Evolutionary conservation across 2,113 vertebrate genomes (phyloP), one percentile per base, ranked within the genome.

Genomic region (Alectura lathami): DNA sequence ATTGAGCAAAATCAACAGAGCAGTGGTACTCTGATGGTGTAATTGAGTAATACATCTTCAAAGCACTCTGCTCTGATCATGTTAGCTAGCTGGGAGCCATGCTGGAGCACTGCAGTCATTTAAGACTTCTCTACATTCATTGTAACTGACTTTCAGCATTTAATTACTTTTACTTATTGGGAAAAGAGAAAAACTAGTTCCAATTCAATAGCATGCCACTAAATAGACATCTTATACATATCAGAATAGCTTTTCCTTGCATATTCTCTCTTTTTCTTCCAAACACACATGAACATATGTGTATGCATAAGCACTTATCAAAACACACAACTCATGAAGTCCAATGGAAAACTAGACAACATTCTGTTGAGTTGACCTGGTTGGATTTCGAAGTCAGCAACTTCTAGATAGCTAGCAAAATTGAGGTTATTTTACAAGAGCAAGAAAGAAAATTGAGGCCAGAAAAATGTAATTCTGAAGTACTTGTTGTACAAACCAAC

Each of bases 131-230:
- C 67, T 83, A 57, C 90, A 53, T 78, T 92, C 5, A 66, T 57
- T 88, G 48, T 69, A 88, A 82, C 34, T 50, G 47, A 3, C 62
- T 78, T 86, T 76, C 36, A 74, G 73, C 51, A 40, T 13, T 74
- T 83, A 91, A 81, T 82, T 91, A 60, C 7, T 43, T 89, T 70
- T 66, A 66, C 54, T 68, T 63, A 72, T 60, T 42, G 36, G 18
- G 45, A 29, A 78, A 81, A 57, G 14, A 26, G 27, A 64, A 70
- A 32, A 78, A 38, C 1, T 70, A 0, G 4, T 54, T 68, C 17
- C 2, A 47, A 23, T 76, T 86, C 20, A 90, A 26, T 73, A 43
- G 12, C 27, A 21, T 66, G 22, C 13, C 64, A 72, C 56, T 75
- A 82, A 34, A 60, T 9, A 40, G 8, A 62, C 6, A 42, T n/a